Conservation (phyloP, 2,113 vertebrate species). For the Xerus inauris region DNA sequence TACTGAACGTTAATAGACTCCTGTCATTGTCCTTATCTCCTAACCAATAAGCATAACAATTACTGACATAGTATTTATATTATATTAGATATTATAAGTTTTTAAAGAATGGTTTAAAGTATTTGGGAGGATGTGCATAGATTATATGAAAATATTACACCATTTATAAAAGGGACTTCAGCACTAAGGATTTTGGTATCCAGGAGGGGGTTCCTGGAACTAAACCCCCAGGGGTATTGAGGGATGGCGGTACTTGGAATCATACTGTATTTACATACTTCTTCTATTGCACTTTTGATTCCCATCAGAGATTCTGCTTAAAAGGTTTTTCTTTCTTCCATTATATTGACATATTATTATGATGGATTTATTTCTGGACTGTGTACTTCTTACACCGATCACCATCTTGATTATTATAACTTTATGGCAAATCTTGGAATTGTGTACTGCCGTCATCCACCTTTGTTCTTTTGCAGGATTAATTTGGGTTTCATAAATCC, state of each 20-base stretch:
- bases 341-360: neutral
- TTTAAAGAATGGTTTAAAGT: neutral
- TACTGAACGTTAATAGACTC: too few relatives aligned
- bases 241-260: neutral
- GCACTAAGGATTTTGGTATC: neutral
- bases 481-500: neutral
- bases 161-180: neutral
- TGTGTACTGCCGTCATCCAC: neutral
- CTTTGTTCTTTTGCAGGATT: neutral
- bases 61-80: neutral
- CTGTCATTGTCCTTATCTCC: neutral
- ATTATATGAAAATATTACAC: neutral
- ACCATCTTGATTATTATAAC: neutral
- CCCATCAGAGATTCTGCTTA: neutral
- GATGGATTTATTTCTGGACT: neutral
- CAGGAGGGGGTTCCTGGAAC: neutral
- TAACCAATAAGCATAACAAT: neutral
- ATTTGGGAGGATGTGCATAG: neutral
- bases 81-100: neutral
- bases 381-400: neutral
- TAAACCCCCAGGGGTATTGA: neutral
- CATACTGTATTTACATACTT: neutral
- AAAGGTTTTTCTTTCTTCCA: neutral
- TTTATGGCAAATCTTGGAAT: neutral
- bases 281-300: neutral